These are phyloP conservation scores for Hypanus sabinus DNA, from an alignment of 2,113 vertebrate species.

Conservation along the genomic window DNA sequence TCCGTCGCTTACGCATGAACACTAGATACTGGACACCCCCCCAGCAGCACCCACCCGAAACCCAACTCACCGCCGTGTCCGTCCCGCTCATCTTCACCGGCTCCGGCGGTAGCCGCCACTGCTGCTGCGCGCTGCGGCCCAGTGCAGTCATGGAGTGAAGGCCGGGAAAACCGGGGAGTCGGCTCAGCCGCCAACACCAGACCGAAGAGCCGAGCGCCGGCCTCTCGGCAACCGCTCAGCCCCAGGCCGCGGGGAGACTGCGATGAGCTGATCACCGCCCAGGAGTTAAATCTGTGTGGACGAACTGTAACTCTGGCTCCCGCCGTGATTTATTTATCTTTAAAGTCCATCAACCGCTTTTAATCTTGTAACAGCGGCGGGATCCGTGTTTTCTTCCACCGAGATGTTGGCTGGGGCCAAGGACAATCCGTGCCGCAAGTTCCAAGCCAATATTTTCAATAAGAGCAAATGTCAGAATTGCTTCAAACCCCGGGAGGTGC, in stretches of 20 bases:
- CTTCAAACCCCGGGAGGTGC: conserved; percentile 68
- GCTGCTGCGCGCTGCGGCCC: neutral
- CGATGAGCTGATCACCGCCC: neutral
- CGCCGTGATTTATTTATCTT: neutral
- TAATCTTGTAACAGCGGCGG: neutral
- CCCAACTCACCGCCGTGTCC: neutral
- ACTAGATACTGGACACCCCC: no score
- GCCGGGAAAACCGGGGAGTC: neutral
- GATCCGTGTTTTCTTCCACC: neutral
- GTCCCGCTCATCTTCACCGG: neutral
- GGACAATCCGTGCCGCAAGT: conserved; percentile 67
- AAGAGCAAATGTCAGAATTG: conserved; percentile 77
- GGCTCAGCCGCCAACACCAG: neutral
- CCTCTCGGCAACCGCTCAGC: neutral
- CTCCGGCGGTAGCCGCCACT: neutral
- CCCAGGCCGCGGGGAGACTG: neutral
- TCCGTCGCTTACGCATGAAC: no score
- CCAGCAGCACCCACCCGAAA: no score
- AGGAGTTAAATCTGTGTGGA: neutral
- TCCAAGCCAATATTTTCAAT: conserved; percentile 73
- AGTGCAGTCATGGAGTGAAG: neutral
- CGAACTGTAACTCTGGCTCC: neutral
- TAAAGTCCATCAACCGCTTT: neutral
- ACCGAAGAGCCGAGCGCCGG: neutral
- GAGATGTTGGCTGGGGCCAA: conserved; percentile 39